Evolutionary conservation across 1,140 invertebrate genomes (phyloP), one percentile per base, ranked within the genome.

Genomic region (Pseudomyrmex gracilis): DNA sequence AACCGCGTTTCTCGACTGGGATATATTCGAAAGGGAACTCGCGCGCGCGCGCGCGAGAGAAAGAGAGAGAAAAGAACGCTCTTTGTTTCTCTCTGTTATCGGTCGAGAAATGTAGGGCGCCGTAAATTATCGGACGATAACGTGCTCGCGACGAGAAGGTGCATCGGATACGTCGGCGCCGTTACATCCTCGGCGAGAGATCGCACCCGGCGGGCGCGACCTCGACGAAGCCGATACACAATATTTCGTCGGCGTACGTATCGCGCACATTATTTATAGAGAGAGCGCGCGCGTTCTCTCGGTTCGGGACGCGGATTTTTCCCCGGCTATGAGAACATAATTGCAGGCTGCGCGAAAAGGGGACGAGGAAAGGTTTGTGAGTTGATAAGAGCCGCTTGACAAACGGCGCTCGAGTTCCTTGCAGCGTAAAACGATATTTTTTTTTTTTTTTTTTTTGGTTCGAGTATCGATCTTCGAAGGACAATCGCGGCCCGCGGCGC

Each of bases 311-410:
- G 17, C 13, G 49, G 53, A 80, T 80, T 80, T 71, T 78, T 70
- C 61, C 8, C 2, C 66, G n/a, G 22, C 20, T 47, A 71, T 58
- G 76, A 80, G 45, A 80, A 80, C 53, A 80, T 80, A 80, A 80
- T 80, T 80, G 76, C 8, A 60, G 76, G 53, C 12, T 71, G 55
- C n/a, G 66, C 34, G 10, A 55, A 60, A 80, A 70, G 71, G 66
- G 12, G 12, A 45, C 43, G 66, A 47, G 53, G 15, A 57, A 60
- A 24, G 76, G 66, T 9, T 15, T 15, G 53, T 43, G 53, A 15
- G 20, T 70, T 78, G 76, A 80, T 80, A 80, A 80, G 66, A 60
- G 73, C 1, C 66, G 66, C 55, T 70, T 80, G 66, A 80, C 57
- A 70, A 80, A 80, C 76, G 76, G 58, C 20, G 51, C 2, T 70